phyloP scores from a whole-genome alignment of 2,888 invertebrate species.

The Scaeva pyrastri region DNA sequence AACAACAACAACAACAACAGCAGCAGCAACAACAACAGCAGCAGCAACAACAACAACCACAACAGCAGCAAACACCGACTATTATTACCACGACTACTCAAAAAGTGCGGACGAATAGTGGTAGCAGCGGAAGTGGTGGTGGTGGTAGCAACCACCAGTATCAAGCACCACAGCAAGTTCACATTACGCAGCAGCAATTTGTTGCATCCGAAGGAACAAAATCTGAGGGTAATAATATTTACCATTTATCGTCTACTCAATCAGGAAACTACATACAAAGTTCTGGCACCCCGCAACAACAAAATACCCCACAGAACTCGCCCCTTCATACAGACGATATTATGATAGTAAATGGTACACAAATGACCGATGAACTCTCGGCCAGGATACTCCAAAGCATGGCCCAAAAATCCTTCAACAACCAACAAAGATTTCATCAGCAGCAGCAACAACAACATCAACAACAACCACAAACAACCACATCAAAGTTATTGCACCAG shows the following conservation, averaged over 20 bases:
- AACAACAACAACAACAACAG: conserved; percentile 22
- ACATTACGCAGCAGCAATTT: conserved; percentile 73
- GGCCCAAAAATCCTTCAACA: conserved; percentile 83
- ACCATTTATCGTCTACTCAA: conserved; percentile 68
- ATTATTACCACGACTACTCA: conserved; percentile 73
- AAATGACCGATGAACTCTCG: conserved; percentile 84
- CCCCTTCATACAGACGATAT: conserved; percentile 80
- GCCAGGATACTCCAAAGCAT: conserved; percentile 83
- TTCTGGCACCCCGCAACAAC: conserved; percentile 71
- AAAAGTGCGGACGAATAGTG: conserved; percentile 63
- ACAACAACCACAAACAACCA: conserved; percentile 70
- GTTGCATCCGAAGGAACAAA: conserved; percentile 69
- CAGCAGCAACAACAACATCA: conserved; percentile 77
- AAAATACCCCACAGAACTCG: conserved; percentile 69
- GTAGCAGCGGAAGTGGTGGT: conserved; percentile 45
- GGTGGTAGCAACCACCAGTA: conserved; percentile 58
- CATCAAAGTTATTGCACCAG: conserved; percentile 66
- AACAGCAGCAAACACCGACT: conserved; percentile 64
- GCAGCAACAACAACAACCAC: no score
- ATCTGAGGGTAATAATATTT: conserved; percentile 71
- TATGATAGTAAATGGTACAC: conserved; percentile 83
- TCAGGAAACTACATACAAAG: conserved; percentile 62
- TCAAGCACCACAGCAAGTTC: conserved; percentile 65
- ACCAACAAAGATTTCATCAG: conserved; percentile 79
- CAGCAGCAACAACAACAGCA: conserved; percentile 67